These are phyloP conservation scores for Lydus trimaculatus DNA, from an alignment of 2,888 invertebrate genomes.

Conservation along the genomic window DNA sequence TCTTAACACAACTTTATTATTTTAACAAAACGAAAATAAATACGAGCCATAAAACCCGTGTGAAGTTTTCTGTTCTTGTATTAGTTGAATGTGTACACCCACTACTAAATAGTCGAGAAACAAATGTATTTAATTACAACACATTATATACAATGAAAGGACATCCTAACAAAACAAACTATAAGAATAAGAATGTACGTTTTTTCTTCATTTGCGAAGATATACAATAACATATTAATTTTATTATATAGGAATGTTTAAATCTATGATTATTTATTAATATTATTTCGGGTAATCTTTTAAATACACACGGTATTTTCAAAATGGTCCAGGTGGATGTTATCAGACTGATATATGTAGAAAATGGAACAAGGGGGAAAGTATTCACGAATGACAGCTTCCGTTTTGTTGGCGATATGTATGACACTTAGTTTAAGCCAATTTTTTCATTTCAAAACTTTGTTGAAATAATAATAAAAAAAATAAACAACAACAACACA, in stretches of 20 bases:
- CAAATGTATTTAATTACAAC: conserved; percentile 29
- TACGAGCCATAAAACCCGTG: conserved; percentile 44
- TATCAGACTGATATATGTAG: conserved; percentile 19
- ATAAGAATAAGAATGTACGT: neutral
- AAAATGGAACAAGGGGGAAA: conserved; percentile 12
- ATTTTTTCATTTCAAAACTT: conserved; percentile 14
- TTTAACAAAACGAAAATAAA: conserved; percentile 41
- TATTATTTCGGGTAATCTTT: neutral
- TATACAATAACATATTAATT: conserved; percentile 8
- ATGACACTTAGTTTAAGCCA: conserved; percentile 10
- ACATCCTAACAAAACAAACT: conserved; percentile 33
- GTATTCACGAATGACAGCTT: conserved; percentile 23
- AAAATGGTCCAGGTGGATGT: conserved; percentile 19
- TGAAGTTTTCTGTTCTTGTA: conserved; percentile 31
- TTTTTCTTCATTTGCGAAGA: neutral
- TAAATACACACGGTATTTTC: conserved; percentile 18
- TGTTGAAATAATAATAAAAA: neutral
- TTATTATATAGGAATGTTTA: conserved; percentile 16
- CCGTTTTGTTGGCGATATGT: conserved; percentile 18
- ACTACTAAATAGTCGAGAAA: conserved; percentile 1
- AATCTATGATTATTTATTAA: conserved; percentile 9
- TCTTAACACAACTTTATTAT: conserved; percentile 29
- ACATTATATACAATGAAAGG: neutral
- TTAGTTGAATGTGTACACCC: neutral
- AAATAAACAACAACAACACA: neutral